Conservation (phyloP, 1,140 invertebrate species). For the Anagrus nilaparvatae region DNA sequence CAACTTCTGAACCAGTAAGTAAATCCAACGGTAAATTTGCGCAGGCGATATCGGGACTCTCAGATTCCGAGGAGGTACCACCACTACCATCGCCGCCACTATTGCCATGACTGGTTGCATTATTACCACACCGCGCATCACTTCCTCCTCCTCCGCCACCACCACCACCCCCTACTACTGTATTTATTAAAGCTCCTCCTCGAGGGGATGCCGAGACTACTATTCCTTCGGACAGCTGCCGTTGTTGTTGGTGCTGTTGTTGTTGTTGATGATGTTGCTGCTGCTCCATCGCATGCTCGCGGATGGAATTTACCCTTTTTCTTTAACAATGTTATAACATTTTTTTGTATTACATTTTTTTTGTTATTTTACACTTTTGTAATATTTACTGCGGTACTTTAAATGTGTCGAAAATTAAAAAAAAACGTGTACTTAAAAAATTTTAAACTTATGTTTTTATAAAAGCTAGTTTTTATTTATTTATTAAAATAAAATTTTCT, state of each 20-base stretch:
- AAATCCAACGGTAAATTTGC: conserved; percentile 41
- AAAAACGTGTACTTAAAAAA: too few relatives aligned
- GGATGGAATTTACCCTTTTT: too few relatives aligned
- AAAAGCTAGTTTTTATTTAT: too few relatives aligned
- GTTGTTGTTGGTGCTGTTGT: conserved; percentile 3
- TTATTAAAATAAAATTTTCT: too few relatives aligned
- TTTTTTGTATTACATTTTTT: too few relatives aligned
- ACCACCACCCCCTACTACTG: conserved; percentile 10
- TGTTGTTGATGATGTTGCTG: conserved; percentile 16
- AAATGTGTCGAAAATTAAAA: too few relatives aligned
- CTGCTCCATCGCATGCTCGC: conserved; percentile 4
- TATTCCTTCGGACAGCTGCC: too few relatives aligned
- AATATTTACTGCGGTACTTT: too few relatives aligned
- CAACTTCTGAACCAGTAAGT: conserved; percentile 38
- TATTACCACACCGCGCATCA: neutral
- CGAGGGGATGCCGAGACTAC: conserved; percentile 7
- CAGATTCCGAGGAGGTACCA: conserved; percentile 36
- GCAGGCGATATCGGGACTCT: conserved; percentile 43
- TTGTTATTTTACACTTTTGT: too few relatives aligned
- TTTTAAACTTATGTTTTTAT: too few relatives aligned
- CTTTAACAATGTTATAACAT: too few relatives aligned
- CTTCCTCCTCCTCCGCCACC: conserved; percentile 2
- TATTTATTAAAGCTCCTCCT: neutral
- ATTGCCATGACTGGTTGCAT: conserved; percentile 14
- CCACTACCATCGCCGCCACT: conserved; percentile 14